phyloP scores from a whole-genome alignment of 2,888 invertebrate genomes.

The Ochropleura plecta region DNA sequence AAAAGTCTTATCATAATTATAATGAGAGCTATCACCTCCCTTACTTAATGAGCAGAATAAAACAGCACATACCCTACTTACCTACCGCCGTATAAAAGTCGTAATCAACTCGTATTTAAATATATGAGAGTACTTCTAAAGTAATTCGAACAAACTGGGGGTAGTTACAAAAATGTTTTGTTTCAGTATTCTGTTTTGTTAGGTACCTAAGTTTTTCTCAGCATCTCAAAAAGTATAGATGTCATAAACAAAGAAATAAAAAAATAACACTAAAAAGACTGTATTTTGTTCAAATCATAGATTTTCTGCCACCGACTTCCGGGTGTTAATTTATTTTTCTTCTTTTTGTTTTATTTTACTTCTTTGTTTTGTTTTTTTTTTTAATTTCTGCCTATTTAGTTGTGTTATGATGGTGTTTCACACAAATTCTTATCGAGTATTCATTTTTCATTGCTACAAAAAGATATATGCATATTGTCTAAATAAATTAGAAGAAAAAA shows the following conservation, averaged over 20 bases:
- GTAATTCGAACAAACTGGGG: constrained; percentile 39
- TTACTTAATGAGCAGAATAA: constrained; percentile 16
- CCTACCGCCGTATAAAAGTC: constrained; percentile 31
- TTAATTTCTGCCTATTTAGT: no score
- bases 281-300: background rate
- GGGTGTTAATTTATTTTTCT: no score
- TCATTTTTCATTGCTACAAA: no score
- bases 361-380: no score
- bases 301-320: no score
- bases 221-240: background rate
- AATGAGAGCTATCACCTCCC: background rate
- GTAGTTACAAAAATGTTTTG: constrained; percentile 17
- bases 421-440: no score
- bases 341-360: no score
- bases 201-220: constrained; percentile 1
- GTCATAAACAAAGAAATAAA: background rate
- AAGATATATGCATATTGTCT: no score
- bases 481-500: no score
- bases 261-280: background rate
- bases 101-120: constrained; percentile 49
- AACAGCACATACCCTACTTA: constrained; percentile 22
- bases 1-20: background rate
- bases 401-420: no score
- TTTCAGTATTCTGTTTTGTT: background rate
- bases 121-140: constrained; percentile 40